phyloP scores from a whole-genome alignment of 2,113 vertebrate genomes.

The Craseonycteris thonglongyai region DNA sequence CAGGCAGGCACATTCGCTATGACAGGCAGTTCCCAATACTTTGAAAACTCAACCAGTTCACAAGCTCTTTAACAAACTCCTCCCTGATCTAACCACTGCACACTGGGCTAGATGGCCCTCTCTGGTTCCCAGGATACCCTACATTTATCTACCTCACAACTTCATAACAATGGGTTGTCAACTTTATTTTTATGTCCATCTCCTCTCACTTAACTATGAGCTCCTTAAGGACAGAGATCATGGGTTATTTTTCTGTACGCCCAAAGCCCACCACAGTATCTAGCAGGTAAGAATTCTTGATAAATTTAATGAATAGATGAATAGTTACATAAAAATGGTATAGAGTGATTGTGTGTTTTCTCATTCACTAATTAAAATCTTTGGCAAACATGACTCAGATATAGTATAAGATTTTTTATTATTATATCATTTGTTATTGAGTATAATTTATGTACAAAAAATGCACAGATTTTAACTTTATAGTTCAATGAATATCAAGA shows the following conservation, averaged over 20 bases:
- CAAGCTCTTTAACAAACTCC: neutral
- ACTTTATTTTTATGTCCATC: neutral
- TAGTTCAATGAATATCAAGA: neutral
- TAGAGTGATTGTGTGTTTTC: neutral
- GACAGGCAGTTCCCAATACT: neutral
- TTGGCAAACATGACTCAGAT: neutral
- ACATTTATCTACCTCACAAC: neutral
- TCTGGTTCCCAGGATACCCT: neutral
- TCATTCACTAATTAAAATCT: neutral
- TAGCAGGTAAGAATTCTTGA: neutral
- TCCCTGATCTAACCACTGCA: neutral
- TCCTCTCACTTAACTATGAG: neutral
- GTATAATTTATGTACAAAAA: neutral
- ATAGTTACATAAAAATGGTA: neutral
- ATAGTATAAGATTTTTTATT: neutral
- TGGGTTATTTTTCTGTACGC: neutral
- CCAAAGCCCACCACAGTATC: neutral
- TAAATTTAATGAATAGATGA: neutral
- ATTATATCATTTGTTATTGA: neutral
- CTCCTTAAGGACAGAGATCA: neutral
- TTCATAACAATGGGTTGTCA: neutral
- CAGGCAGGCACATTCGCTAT: neutral
- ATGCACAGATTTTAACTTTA: neutral
- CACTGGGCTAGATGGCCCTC: neutral
- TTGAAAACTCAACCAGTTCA: neutral